These are phyloP conservation scores for Pocillopora damicornis DNA, from an alignment of 64 coral and sea anemone species.

Conservation along the genomic window DNA sequence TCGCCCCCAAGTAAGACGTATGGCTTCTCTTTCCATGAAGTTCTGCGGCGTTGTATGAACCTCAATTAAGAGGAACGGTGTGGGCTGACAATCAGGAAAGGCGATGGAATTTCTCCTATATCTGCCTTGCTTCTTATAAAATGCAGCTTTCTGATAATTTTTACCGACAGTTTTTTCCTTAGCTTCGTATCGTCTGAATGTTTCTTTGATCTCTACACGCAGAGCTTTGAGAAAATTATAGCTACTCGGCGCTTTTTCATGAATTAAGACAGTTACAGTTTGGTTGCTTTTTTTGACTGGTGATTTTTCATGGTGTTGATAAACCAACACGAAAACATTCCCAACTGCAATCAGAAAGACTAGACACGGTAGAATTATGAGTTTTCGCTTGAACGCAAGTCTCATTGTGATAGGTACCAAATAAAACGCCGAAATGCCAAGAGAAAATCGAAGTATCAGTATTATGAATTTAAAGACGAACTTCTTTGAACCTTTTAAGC, in stretches of 20 bases:
- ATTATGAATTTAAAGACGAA: too few species aligned
- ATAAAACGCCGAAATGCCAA: too few species aligned
- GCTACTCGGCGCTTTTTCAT: not conserved
- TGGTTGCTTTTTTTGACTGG: not conserved
- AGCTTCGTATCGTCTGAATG: not conserved
- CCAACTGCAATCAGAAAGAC: not conserved
- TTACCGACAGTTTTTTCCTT: not conserved
- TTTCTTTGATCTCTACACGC: conserved; percentile 13
- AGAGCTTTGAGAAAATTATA: not conserved
- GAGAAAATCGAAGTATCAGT: too few species aligned
- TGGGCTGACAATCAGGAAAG: conserved; percentile 23
- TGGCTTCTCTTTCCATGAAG: conserved; percentile 74
- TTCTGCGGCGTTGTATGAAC: conserved; percentile 67
- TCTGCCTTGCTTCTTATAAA: not conserved
- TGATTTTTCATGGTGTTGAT: not conserved
- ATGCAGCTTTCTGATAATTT: not conserved
- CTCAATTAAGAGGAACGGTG: conserved; percentile 59
- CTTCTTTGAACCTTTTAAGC: too few species aligned
- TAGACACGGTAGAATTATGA: not conserved
- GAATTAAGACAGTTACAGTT: not conserved
- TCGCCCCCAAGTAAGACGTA: conserved; percentile 77
- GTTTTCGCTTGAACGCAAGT: too few species aligned
- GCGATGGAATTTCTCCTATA: not conserved
- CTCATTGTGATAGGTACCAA: too few species aligned
- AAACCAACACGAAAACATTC: not conserved